These are phyloP conservation scores for Sitta carolinensis DNA, from an alignment of 2,797 vertebrate genomes.

Conservation along the genomic window DNA sequence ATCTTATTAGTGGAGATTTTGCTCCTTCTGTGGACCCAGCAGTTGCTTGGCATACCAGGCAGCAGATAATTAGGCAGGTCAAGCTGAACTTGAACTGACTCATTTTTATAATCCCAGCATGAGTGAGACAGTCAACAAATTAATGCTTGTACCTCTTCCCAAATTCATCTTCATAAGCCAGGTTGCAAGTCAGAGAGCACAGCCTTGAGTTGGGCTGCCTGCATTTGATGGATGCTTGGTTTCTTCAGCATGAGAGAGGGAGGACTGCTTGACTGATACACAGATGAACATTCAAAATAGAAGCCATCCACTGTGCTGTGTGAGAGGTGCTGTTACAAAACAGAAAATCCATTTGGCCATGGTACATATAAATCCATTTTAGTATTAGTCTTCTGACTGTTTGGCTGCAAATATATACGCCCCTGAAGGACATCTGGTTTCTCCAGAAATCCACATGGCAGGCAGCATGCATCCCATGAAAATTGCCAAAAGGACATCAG, in stretches of 20 bases:
- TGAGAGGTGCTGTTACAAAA: not conserved
- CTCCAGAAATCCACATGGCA: not conserved
- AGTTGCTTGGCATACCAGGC: not conserved
- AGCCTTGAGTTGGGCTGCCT: not conserved
- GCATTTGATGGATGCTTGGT: not conserved
- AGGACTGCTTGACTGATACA: not conserved
- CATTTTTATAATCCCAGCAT: not conserved
- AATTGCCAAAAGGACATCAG: not conserved
- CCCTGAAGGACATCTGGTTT: not conserved
- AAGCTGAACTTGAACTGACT: not conserved
- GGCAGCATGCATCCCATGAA: not conserved
- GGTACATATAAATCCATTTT: not conserved
- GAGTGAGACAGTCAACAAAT: not conserved
- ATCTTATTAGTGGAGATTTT: not conserved
- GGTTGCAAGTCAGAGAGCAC: not conserved
- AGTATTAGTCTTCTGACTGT: not conserved
- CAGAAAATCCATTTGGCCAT: not conserved
- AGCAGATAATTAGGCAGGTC: not conserved
- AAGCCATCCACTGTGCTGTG: not conserved
- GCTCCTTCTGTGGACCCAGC: not conserved
- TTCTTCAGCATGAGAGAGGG: not conserved
- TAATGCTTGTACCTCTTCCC: not conserved
- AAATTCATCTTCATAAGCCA: not conserved
- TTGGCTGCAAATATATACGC: not conserved
- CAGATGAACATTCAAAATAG: not conserved